Conservation (phyloP, 2,888 invertebrate genomes). For the Zeuzera pyrina region DNA sequence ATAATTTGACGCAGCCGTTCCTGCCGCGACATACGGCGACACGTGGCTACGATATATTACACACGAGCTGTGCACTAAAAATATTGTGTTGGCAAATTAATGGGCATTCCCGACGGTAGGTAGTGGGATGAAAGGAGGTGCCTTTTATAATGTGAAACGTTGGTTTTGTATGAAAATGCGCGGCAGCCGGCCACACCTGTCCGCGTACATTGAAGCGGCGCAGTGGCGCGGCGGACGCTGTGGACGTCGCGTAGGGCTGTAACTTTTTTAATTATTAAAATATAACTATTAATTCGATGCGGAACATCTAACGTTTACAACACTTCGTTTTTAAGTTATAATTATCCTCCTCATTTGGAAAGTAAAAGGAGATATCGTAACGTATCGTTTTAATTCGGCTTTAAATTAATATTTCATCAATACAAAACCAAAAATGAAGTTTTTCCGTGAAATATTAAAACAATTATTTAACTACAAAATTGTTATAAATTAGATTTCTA, state of each 20-base stretch:
- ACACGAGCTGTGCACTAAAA: conserved; percentile 71
- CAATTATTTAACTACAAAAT: no score
- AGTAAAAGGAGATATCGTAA: no score
- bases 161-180: conserved; percentile 69
- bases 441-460: no score
- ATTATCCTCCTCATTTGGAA: no score
- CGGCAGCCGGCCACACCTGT: conserved; percentile 71
- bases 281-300: no score
- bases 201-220: conserved; percentile 43
- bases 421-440: no score
- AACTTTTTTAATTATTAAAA: no score
- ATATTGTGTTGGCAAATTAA: conserved; percentile 75
- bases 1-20: conserved; percentile 72
- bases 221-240: conserved; percentile 5
- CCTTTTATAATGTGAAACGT: conserved; percentile 72
- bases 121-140: conserved; percentile 72
- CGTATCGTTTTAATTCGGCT: no score
- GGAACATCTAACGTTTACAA: no score
- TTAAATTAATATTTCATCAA: no score
- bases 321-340: no score
- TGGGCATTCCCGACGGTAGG: conserved; percentile 71
- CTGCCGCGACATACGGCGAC: conserved; percentile 69
- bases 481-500: no score
- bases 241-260: conserved; percentile 18
- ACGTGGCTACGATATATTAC: conserved; percentile 73